phyloP scores from a whole-genome alignment of 2,888 invertebrate genomes.

The Drosophila leonis region DNA sequence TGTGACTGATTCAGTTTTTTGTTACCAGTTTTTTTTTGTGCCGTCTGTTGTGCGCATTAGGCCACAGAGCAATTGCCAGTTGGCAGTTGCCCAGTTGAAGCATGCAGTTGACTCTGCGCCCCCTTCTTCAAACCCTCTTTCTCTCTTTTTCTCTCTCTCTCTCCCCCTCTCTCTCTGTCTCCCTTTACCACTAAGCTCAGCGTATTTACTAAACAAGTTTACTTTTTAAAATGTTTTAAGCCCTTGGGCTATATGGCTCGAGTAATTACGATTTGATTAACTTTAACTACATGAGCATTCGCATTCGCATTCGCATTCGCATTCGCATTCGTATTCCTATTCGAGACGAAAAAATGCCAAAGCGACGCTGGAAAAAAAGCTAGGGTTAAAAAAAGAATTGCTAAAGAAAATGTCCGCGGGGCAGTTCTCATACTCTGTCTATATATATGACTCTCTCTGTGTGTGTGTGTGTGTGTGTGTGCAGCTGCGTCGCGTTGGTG shows the following conservation, averaged over 20 bases:
- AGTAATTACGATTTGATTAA: constrained; percentile 85
- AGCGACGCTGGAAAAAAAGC: constrained; percentile 53
- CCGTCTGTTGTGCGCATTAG: constrained; percentile 50
- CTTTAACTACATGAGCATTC: constrained; percentile 84
- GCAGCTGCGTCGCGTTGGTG: constrained; percentile 28
- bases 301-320: constrained; percentile 40
- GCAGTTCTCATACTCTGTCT: constrained; percentile 68
- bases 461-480: constrained; percentile 23
- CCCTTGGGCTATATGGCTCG: constrained; percentile 76
- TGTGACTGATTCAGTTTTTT: neutral
- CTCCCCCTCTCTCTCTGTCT: neutral
- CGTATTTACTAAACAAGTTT: constrained; percentile 83
- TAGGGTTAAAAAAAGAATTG: constrained; percentile 58
- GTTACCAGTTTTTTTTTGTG: neutral
- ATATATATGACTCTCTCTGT: constrained; percentile 7
- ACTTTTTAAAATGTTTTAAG: constrained; percentile 83
- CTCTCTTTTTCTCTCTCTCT: neutral
- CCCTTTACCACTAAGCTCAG: constrained; percentile 11
- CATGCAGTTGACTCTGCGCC: neutral
- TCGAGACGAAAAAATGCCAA: constrained; percentile 45
- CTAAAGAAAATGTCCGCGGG: constrained; percentile 70
- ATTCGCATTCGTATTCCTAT: constrained; percentile 19
- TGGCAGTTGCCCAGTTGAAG: constrained; percentile 26
- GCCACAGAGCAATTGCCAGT: constrained; percentile 48
- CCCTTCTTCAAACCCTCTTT: neutral